phyloP scores from a whole-genome alignment of 2,888 invertebrate species.

The Caenorhabditis japonica region DNA sequence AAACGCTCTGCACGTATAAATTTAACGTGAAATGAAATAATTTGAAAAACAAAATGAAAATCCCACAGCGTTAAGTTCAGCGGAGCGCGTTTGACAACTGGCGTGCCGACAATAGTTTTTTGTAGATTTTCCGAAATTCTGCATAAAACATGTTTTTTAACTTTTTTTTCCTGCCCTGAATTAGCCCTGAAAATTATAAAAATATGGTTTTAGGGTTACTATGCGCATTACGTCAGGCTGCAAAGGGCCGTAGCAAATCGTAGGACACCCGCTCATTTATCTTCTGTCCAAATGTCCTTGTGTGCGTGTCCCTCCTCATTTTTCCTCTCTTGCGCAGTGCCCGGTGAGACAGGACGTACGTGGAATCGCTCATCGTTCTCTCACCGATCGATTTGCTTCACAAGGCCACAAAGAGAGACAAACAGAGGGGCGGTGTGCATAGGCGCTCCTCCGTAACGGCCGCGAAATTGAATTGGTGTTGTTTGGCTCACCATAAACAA shows the following conservation, averaged over 20 bases:
- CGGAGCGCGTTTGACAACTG: too few relatives aligned
- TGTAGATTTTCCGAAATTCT: too few relatives aligned
- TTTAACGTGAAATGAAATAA: too few relatives aligned
- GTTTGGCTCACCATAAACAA: too few relatives aligned
- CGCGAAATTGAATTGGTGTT: constrained; percentile 14
- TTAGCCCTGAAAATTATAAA: too few relatives aligned
- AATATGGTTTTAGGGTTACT: too few relatives aligned
- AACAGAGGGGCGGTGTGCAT: background rate
- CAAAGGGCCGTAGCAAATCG: background rate
- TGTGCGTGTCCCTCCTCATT: constrained; percentile 3
- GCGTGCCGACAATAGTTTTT: too few relatives aligned
- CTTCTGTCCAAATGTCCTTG: constrained; percentile 17
- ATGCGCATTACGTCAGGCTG: constrained; percentile 4
- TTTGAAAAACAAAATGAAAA: too few relatives aligned
- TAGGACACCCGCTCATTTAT: constrained; percentile 16
- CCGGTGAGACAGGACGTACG: constrained; percentile 2
- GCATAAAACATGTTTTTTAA: too few relatives aligned
- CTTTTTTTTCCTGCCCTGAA: too few relatives aligned
- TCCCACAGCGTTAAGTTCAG: too few relatives aligned
- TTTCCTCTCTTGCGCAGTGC: background rate
- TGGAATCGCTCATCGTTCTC: background rate
- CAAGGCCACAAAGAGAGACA: background rate
- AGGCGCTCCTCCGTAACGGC: constrained; percentile 13
- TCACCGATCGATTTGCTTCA: constrained; percentile 4
- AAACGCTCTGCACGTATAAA: too few relatives aligned